These are phyloP conservation scores for Drosophila mettleri DNA, from an alignment of 2,888 invertebrate genomes.

Conservation along the genomic window DNA sequence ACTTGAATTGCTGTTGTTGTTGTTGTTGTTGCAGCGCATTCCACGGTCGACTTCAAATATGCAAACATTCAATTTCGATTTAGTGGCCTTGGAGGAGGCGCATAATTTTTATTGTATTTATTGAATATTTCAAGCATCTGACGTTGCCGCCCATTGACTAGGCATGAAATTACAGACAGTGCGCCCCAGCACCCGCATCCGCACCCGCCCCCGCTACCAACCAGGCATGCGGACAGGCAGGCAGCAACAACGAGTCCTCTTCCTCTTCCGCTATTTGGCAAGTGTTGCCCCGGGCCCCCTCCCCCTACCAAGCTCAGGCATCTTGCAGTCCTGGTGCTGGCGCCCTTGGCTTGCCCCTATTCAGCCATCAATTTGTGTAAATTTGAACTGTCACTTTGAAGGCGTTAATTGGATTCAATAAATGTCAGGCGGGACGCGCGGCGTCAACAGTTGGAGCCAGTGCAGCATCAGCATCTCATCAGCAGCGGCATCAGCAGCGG, in stretches of 20 bases:
- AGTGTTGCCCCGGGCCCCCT: not conserved
- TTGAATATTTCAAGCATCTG: slow-evolving; percentile 79
- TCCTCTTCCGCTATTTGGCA: slow-evolving; percentile 4
- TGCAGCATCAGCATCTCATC: slow-evolving; percentile 20
- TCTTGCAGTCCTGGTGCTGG: not conserved
- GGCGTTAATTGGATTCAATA: slow-evolving; percentile 82
- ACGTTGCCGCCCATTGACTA: slow-evolving; percentile 63
- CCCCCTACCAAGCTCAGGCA: not conserved
- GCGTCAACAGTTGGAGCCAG: slow-evolving; percentile 36
- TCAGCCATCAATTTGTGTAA: slow-evolving; percentile 77
- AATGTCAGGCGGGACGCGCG: slow-evolving; percentile 56
- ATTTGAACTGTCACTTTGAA: slow-evolving; percentile 81
- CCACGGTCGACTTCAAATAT: slow-evolving; percentile 72
- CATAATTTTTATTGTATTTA: slow-evolving; percentile 79
- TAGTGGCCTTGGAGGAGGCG: slow-evolving; percentile 16
- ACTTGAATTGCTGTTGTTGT: slow-evolving; percentile 11
- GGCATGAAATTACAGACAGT: slow-evolving; percentile 45
- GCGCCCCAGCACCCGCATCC: no score
- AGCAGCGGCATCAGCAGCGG: slow-evolving; percentile 7
- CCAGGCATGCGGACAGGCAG: not conserved
- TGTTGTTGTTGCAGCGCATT: slow-evolving; percentile 62
- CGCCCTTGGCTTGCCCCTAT: not conserved
- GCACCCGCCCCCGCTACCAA: no score
- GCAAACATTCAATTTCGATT: slow-evolving; percentile 76
- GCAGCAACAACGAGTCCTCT: slow-evolving; percentile 14